Evolutionary conservation across 2,888 invertebrate species (phyloP), one percentile per base, ranked within the genome.

Genomic region (Metacarcinus magister): DNA sequence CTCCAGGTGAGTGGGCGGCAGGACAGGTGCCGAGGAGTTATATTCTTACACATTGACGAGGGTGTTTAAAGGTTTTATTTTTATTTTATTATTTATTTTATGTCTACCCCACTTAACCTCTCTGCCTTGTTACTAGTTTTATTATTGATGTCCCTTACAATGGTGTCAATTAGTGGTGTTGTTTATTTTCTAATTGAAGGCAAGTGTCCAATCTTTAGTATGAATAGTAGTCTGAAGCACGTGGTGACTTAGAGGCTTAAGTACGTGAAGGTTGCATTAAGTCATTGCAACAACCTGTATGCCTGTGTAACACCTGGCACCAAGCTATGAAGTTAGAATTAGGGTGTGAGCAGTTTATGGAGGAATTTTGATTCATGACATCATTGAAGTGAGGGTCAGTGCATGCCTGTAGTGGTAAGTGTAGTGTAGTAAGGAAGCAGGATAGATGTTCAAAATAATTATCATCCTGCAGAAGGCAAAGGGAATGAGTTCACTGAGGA

Each of bases 391-490:
- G 67, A 67, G 0, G 67, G 67, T n/a, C 7, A 67, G 67, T 67
- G n/a, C 67, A 28, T 75, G 28, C 8, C 2, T 75, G 8, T 75
- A 28, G 75, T 90, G n/a, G 13, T 90, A 19, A 39, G 28, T 44
- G 13, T 19, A 39, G 28, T 44, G 13, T 19, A 90, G 23, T 19
- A 43, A 19, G 90, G 43, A 46, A 90, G 19, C 46, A 92, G 48
- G 44, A 92, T 46, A 48, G 44, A 48, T 10, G 13, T 92, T 28
- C n/a, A 90, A 46, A 48, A 28, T 39, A 28, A 28, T 10, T 10
- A 90, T 44, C 60, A 60, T 48, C 7, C 93, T 92, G 39, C 96
- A 96, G 96, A 96, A 89, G 93, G 90, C 43, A 96, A 96, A 39
- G 95, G 92, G 16, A 95, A 82, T 46, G 96, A 96, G 60, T 96